phyloP scores from a whole-genome alignment of 2,113 vertebrate species.

The Progne subis region DNA sequence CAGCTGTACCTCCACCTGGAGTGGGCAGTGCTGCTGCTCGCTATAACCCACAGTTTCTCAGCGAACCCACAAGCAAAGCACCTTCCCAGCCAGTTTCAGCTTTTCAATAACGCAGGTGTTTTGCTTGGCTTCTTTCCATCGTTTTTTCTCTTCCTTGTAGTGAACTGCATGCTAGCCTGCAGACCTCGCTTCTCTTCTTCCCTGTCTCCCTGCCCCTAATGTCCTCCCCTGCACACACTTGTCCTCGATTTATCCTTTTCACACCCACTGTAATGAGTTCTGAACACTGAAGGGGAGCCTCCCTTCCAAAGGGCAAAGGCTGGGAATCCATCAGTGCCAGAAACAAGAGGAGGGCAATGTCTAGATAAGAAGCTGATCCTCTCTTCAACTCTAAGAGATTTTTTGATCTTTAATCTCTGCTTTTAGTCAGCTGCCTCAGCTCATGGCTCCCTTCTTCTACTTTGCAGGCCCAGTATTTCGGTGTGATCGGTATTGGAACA shows the following conservation, averaged over 20 bases:
- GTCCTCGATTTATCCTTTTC: background rate
- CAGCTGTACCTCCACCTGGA: background rate
- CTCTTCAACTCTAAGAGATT: background rate
- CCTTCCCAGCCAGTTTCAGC: background rate
- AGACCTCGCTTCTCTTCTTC: background rate
- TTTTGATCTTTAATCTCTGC: background rate
- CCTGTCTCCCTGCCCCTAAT: background rate
- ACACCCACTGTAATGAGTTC: background rate
- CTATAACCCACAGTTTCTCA: background rate
- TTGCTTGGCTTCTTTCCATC: background rate
- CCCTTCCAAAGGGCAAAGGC: background rate
- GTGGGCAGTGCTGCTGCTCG: background rate
- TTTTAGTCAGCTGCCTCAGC: background rate
- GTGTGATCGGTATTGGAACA: constrained; percentile 85
- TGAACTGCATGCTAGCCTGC: background rate
- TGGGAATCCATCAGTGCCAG: background rate
- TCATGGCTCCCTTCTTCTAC: background rate
- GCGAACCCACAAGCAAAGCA: background rate
- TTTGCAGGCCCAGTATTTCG: constrained; percentile 92
- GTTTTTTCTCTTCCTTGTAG: background rate
- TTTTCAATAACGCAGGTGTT: constrained; percentile 9
- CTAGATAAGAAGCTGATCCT: background rate
- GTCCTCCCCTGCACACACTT: background rate
- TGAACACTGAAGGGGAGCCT: background rate
- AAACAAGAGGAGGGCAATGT: background rate